Conservation (phyloP, 2,797 vertebrate species). For the Rhabdomys pumilio region DNA sequence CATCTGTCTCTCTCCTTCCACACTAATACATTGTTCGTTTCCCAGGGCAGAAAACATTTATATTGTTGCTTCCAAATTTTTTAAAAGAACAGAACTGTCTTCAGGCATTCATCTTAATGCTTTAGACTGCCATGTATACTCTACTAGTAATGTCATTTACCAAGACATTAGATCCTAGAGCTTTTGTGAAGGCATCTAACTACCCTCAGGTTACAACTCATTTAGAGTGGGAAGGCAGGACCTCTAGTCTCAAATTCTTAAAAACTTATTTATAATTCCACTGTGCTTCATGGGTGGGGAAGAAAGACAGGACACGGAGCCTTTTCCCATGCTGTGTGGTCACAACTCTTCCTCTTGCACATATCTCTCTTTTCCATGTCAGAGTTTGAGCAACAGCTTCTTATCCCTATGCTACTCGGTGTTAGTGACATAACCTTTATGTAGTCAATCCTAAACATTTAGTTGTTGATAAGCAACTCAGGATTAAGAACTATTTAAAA, state of each 20-base stretch:
- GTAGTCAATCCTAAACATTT: not conserved
- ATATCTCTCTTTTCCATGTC: not conserved
- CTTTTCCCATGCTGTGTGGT: too few relatives aligned
- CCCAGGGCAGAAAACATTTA: not conserved
- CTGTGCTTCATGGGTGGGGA: too few relatives aligned
- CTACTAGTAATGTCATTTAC: not conserved
- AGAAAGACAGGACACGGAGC: not conserved
- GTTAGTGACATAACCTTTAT: not conserved
- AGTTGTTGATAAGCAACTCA: not conserved
- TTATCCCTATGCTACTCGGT: not conserved
- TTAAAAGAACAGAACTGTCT: not conserved
- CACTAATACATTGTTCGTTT: not conserved
- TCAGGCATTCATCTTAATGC: not conserved
- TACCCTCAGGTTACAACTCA: not conserved
- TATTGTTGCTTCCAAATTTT: not conserved
- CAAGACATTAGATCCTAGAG: not conserved
- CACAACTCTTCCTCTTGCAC: too few relatives aligned
- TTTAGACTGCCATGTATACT: not conserved
- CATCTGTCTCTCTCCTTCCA: too few relatives aligned
- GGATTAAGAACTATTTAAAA: constrained; percentile 1
- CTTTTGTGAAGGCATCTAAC: not conserved
- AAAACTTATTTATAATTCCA: not conserved
- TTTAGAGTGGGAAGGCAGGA: not conserved
- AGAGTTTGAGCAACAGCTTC: not conserved
- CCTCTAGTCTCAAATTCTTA: not conserved